Percentiles rank a stretch among this genome's conserved stretches.
phyloP scores from a whole-genome alignment of 2,888 invertebrate genomes.

The Cryptops parisi region DNA sequence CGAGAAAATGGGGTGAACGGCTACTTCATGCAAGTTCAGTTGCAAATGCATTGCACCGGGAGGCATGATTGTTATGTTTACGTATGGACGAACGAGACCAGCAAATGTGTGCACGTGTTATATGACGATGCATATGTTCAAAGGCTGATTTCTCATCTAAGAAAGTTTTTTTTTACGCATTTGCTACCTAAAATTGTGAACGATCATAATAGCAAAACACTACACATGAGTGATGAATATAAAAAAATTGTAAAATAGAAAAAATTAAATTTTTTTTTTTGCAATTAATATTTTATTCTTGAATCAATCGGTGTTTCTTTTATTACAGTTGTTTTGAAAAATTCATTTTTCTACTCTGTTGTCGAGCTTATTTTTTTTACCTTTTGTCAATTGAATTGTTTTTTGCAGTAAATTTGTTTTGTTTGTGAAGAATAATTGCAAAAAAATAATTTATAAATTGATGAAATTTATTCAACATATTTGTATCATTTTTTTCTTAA shows the following conservation, averaged over 20 bases:
- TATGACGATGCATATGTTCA: background rate
- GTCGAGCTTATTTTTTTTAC: no score
- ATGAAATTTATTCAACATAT: background rate
- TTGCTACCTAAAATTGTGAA: constrained; percentile 1
- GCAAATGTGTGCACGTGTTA: background rate
- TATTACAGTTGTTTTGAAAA: background rate
- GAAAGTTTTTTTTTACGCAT: background rate
- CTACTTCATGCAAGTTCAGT: background rate
- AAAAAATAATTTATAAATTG: background rate
- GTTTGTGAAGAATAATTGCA: background rate
- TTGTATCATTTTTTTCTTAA: background rate
- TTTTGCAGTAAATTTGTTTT: background rate
- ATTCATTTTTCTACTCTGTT: no score
- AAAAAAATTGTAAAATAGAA: background rate
- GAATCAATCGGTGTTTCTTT: background rate
- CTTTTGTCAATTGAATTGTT: no score
- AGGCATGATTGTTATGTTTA: background rate
- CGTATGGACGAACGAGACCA: background rate
- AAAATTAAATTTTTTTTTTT: background rate
- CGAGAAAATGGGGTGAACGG: background rate
- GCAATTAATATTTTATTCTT: background rate
- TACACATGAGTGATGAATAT: background rate
- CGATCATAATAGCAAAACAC: background rate
- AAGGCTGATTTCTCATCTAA: background rate
- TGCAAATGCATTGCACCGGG: background rate